phyloP scores from a whole-genome alignment of 2,797 vertebrate genomes.

The Vespertilio murinus region DNA sequence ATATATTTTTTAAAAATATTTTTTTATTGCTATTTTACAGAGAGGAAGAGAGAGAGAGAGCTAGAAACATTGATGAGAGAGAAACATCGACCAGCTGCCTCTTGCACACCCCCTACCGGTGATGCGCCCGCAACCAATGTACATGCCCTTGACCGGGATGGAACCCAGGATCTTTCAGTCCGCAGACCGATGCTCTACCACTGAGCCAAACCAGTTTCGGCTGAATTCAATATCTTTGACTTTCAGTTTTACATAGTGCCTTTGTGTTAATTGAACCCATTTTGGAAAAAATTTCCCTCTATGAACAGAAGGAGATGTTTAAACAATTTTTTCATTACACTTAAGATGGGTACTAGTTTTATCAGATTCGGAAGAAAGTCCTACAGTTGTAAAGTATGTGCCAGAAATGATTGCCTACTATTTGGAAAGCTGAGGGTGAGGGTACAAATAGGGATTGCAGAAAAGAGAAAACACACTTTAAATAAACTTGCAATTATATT shows the following conservation, averaged over 20 bases:
- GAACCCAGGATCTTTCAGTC: too few species aligned
- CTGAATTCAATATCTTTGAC: slow-evolving; percentile 32
- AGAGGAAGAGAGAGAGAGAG: too few species aligned
- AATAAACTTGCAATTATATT: neutral
- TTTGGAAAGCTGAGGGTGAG: slow-evolving; percentile 75
- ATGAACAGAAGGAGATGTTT: slow-evolving; percentile 42
- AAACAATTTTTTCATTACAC: slow-evolving; percentile 69
- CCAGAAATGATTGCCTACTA: slow-evolving; percentile 77
- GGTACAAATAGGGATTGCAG: slow-evolving; percentile 61
- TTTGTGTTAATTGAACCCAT: neutral
- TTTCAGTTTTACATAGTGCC: neutral
- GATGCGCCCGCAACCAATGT: too few species aligned
- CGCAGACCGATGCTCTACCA: too few species aligned
- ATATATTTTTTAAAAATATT: too few species aligned
- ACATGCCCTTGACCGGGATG: too few species aligned
- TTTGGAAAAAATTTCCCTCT: slow-evolving; percentile 23
- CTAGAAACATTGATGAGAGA: too few species aligned
- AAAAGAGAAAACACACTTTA: slow-evolving; percentile 46
- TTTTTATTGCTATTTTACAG: too few species aligned
- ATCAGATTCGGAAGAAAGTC: slow-evolving; percentile 53
- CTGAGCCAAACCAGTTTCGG: too few species aligned
- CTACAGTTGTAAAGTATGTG: slow-evolving; percentile 48
- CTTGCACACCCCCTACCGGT: too few species aligned
- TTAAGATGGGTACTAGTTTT: slow-evolving; percentile 55
- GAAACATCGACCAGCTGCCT: too few species aligned